Percentiles rank a stretch among this genome's conserved stretches.
Conservation (phyloP, 1,140 invertebrate genomes). For the Coptotermes formosanus region DNA sequence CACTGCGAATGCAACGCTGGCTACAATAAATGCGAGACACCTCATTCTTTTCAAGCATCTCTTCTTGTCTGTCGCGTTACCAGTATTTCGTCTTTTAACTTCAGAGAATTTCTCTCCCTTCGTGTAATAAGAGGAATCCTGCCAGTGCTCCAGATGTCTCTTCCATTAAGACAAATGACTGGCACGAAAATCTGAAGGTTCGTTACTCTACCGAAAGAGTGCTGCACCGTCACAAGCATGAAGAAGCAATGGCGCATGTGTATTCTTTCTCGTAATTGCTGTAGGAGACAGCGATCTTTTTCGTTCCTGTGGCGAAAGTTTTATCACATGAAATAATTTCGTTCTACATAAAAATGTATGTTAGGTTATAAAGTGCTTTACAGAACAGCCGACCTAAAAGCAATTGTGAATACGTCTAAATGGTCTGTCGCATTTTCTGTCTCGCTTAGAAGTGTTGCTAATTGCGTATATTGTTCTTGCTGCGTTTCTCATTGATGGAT, state of each 20-base stretch:
- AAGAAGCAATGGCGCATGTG: not conserved
- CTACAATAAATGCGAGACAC: not conserved
- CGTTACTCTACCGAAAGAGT: not conserved
- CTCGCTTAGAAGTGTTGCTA: not conserved
- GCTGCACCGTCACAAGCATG: not conserved
- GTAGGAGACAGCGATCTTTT: not conserved
- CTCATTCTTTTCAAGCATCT: not conserved
- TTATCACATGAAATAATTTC: not conserved
- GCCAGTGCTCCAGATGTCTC: constrained; percentile 11
- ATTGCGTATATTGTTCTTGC: constrained; percentile 1
- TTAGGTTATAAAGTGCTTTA: not conserved
- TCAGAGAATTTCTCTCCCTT: not conserved
- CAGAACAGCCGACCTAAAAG: constrained; percentile 3
- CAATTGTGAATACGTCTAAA: not conserved
- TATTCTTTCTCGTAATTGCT: not conserved
- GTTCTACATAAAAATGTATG: not conserved
- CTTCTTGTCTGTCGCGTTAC: not conserved
- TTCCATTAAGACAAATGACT: constrained; percentile 19
- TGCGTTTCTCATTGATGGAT: not conserved
- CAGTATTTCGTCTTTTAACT: not conserved
- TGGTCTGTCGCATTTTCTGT: not conserved
- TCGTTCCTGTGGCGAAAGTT: not conserved
- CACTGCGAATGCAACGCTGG: not conserved
- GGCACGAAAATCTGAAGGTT: constrained; percentile 5
- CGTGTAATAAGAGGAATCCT: not conserved